Percentiles rank a stretch among this genome's conserved stretches.
Evolutionary conservation across 2,888 invertebrate genomes (phyloP).

Genomic region (Bugulina stolonifera): DNA sequence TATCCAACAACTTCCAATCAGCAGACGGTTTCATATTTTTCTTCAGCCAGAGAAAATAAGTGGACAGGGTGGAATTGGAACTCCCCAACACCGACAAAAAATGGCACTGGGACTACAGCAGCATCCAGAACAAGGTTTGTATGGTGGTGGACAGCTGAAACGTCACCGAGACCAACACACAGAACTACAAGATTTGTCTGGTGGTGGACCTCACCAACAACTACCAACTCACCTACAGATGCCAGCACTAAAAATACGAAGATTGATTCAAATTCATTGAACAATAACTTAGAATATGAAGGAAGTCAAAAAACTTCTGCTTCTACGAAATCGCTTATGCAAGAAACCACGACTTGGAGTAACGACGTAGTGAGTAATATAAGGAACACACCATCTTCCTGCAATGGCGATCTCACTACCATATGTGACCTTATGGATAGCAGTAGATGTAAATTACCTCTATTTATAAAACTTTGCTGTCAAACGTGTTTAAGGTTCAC

Average conservation of each 20-base stretch:
- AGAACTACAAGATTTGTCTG: background rate
- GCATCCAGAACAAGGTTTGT: constrained; percentile 8
- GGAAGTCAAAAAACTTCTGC: background rate
- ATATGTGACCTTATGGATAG: background rate
- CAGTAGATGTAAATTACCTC: constrained; percentile 3
- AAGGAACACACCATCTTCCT: background rate
- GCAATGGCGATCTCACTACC: background rate
- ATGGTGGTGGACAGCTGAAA: constrained; percentile 22
- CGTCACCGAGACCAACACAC: background rate
- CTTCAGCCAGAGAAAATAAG: background rate
- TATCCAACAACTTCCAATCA: background rate
- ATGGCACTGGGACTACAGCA: background rate
- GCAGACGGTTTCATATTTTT: no score
- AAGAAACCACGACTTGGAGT: background rate
- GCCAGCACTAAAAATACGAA: background rate
- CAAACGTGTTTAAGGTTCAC: background rate
- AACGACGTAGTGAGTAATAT: background rate
- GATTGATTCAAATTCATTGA: background rate
- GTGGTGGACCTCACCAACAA: background rate
- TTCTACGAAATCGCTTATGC: background rate
- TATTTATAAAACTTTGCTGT: constrained; percentile 3
- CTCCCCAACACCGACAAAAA: background rate
- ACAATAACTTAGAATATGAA: background rate
- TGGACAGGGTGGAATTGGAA: background rate
- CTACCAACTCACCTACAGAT: background rate